These are phyloP conservation scores for Tridacna gigas DNA, from an alignment of 2,888 invertebrate genomes.

Conservation along the genomic window DNA sequence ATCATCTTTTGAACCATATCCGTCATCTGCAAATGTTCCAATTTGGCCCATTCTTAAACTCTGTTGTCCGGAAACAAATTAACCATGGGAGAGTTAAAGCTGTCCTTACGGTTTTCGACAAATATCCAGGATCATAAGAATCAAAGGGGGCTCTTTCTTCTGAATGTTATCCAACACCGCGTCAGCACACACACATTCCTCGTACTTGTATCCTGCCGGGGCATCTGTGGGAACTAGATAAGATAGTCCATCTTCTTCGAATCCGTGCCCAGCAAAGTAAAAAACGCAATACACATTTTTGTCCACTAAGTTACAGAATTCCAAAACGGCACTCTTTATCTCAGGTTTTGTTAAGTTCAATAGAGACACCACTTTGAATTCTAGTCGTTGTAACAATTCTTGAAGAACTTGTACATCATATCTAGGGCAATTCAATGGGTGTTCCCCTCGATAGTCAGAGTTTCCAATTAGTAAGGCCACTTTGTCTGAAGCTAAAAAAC, in stretches of 20 bases:
- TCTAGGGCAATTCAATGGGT: conserved; percentile 76
- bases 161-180: conserved; percentile 81
- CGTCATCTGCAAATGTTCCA: too few species aligned
- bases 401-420: conserved; percentile 80
- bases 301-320: conserved; percentile 84
- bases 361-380: conserved; percentile 85
- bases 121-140: conserved; percentile 85
- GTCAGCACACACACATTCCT: conserved; percentile 80
- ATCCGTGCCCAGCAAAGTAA: conserved; percentile 86
- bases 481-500: conserved; percentile 84
- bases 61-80: too few species aligned
- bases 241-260: conserved; percentile 84
- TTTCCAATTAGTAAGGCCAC: conserved; percentile 85
- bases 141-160: conserved; percentile 82
- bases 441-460: conserved; percentile 84
- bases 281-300: conserved; percentile 82
- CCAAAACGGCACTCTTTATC: conserved; percentile 84
- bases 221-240: conserved; percentile 85
- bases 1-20: too few species aligned
- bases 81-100: too few species aligned
- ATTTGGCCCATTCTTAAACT: too few species aligned
- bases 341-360: conserved; percentile 85
- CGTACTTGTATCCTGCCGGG: conserved; percentile 81
- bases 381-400: conserved; percentile 76
- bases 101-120: conserved; percentile 80